Percentiles rank a stretch among this genome's conserved stretches.
Evolutionary conservation across 2,797 vertebrate genomes (phyloP).

Genomic region (Cossypha niveicapilla): DNA sequence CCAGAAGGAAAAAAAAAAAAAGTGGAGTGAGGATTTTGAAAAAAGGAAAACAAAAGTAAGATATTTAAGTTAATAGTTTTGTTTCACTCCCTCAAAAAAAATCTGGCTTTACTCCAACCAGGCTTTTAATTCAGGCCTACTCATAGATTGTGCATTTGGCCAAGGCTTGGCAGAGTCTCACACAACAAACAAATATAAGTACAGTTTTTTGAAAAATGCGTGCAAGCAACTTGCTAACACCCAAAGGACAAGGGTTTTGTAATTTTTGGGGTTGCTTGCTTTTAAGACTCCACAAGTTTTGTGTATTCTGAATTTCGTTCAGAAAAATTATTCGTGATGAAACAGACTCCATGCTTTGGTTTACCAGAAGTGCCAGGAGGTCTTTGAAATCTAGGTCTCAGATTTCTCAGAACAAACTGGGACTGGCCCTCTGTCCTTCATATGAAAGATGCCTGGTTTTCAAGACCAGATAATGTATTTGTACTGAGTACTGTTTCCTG

Average conservation of each 20-base stretch:
- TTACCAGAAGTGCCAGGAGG: neutral
- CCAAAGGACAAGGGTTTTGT: neutral
- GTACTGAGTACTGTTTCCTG: neutral
- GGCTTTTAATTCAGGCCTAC: neutral
- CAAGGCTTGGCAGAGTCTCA: neutral
- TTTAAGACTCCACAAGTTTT: neutral
- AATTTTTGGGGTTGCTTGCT: neutral
- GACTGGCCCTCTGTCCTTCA: neutral
- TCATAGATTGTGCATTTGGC: neutral
- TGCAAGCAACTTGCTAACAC: neutral
- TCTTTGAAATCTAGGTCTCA: neutral
- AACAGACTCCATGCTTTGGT: neutral
- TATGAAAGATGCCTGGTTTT: neutral
- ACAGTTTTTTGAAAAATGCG: neutral
- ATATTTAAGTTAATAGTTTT: neutral
- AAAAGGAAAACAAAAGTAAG: neutral
- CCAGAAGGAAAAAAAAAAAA: neutral
- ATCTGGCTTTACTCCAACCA: neutral
- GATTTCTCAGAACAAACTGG: neutral
- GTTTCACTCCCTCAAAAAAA: neutral
- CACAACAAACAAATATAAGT: neutral
- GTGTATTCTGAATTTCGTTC: neutral
- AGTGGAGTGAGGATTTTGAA: accelerated
- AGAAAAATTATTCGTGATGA: neutral
- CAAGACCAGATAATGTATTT: neutral